Evolutionary conservation across 2,888 invertebrate genomes (phyloP), one percentile per base, ranked within the genome.

Genomic region (Campopleginae sp.): DNA sequence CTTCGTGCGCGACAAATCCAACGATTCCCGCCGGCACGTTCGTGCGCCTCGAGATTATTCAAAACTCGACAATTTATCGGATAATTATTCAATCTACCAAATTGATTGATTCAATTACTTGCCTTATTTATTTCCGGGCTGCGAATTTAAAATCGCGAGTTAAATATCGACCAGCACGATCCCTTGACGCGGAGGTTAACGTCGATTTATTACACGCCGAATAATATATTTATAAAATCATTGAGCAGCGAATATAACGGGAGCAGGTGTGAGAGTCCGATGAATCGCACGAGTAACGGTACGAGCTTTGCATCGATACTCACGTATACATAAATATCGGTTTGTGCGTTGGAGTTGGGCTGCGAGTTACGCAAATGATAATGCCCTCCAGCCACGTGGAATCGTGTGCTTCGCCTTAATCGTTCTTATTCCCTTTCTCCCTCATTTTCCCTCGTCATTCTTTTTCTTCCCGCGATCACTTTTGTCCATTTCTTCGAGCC

Each of bases 281-380:
- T 65, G 79, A 80, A 80, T 71, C 51, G 63, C 48, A 48, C 48
- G 19, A 27, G 65, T 80, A 61, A 72, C 58, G 71, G 71, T 38
- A 33, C 63, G 17, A 33, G 54, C 71, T n/a, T 33, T 38, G 19
- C 27, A 65, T 42, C 76, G 58, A 48, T 85, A 66, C 65, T 38
- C 72, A 23, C 46, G 61, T 46, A 38, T 38, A 75, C 44, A 65
- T 78, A 80, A 68, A 63, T 79, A 82, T 72, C 54, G 58, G 71
- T 58, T 63, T 71, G 79, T 81, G 74, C 71, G 77, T 58, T 78
- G 70, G 65, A 75, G n/a, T n/a, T 79, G 75, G 76, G 79, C 27
- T 76, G 70, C 85, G 79, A 82, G 85, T 85, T 85, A 85, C 85
- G 85, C 85, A 58, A 74, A 84, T 81, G 84, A 84, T 84, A 84